Conservation (phyloP, 2,888 invertebrate genomes). For the Rhimphoctona megacephalus region DNA sequence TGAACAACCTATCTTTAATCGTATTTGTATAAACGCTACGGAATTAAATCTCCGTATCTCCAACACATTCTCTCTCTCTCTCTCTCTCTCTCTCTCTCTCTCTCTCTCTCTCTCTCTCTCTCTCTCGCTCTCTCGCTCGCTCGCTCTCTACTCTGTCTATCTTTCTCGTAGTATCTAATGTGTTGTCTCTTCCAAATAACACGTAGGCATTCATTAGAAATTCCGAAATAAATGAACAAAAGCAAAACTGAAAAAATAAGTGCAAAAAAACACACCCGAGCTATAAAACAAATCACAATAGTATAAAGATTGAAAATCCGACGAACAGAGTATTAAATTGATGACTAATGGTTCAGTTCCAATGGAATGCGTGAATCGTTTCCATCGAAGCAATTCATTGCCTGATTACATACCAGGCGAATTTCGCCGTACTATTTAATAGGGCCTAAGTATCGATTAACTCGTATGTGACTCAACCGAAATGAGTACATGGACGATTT, state of each 20-base stretch:
- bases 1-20: constrained; percentile 74
- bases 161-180: constrained; percentile 70
- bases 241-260: constrained; percentile 28
- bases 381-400: constrained; percentile 70
- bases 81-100: constrained; percentile 64
- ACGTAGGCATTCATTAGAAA: constrained; percentile 60
- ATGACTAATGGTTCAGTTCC: constrained; percentile 70
- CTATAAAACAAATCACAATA: constrained; percentile 39
- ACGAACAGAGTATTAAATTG: constrained; percentile 64
- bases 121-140: constrained; percentile 40
- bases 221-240: constrained; percentile 61
- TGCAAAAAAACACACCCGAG: constrained; percentile 45
- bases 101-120: constrained; percentile 69
- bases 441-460: constrained; percentile 73
- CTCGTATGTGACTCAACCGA: constrained; percentile 44
- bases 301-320: constrained; percentile 49
- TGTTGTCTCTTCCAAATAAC: constrained; percentile 72
- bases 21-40: constrained; percentile 73
- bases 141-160: constrained; percentile 69
- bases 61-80: constrained; percentile 72
- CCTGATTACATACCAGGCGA: constrained; percentile 63
- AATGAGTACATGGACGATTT: constrained; percentile 42
- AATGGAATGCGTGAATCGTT: constrained; percentile 70
- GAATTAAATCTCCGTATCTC: constrained; percentile 71
- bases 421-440: constrained; percentile 73